Percentiles rank a stretch among this genome's conserved stretches.
These are phyloP conservation scores for Mesitornis unicolor DNA, from an alignment of 2,113 vertebrate species.

Conservation along the genomic window DNA sequence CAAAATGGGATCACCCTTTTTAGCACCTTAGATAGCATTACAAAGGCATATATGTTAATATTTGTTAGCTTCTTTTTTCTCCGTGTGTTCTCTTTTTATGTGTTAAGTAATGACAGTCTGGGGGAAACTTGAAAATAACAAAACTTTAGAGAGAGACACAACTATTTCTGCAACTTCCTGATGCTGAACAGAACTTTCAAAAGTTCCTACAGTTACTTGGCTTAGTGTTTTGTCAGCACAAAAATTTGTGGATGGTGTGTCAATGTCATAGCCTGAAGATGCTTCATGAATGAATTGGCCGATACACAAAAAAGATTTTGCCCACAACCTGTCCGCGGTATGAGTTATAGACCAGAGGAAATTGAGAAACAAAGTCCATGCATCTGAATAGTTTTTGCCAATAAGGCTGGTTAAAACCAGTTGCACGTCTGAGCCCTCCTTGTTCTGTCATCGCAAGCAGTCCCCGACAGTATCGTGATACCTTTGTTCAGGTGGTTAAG, in stretches of 20 bases:
- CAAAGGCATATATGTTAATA: neutral
- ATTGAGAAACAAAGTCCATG: neutral
- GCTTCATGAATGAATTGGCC: neutral
- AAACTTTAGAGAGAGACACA: neutral
- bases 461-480: neutral
- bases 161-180: neutral
- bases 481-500: neutral
- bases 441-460: neutral
- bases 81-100: rapidly evolving
- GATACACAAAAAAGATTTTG: neutral
- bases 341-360: neutral
- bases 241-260: neutral
- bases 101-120: neutral
- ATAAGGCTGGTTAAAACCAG: neutral
- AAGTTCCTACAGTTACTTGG: neutral
- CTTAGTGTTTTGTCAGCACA: neutral
- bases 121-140: neutral
- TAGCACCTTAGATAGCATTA: neutral
- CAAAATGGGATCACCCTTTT: neutral
- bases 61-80: neutral
- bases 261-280: neutral
- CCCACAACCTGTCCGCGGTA: neutral
- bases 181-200: neutral
- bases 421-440: neutral
- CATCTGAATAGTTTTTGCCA: neutral